These are phyloP conservation scores for Setophaga petechia DNA, from an alignment of 2,113 vertebrate species.

Conservation along the genomic window DNA sequence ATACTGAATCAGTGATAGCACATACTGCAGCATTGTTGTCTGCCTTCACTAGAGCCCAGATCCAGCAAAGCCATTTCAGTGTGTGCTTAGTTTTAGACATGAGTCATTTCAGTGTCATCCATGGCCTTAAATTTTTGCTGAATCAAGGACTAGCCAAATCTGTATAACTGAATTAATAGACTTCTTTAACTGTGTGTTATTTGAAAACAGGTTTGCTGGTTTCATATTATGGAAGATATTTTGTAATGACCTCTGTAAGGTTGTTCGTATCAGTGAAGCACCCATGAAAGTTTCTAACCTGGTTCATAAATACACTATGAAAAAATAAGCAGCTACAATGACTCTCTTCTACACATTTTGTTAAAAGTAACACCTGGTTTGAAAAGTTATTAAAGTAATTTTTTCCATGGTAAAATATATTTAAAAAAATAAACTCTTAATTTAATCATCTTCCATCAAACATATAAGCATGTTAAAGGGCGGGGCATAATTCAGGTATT, in stretches of 20 bases:
- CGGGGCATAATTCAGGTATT: slow-evolving; percentile 45
- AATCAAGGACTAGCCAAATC: slow-evolving; percentile 32
- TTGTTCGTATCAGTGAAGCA: slow-evolving; percentile 50
- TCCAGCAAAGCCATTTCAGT: slow-evolving; percentile 37
- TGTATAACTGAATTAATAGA: background rate
- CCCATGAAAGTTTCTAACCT: slow-evolving; percentile 63
- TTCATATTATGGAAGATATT: slow-evolving; percentile 18
- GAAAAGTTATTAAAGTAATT: slow-evolving; percentile 67
- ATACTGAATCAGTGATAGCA: slow-evolving; percentile 3
- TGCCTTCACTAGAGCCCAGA: slow-evolving; percentile 5
- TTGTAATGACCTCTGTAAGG: background rate
- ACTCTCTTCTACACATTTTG: slow-evolving; percentile 29
- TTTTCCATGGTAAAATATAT: slow-evolving; percentile 63
- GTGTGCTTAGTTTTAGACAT: slow-evolving; percentile 31
- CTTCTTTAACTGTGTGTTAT: slow-evolving; percentile 11
- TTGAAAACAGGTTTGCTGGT: slow-evolving; percentile 40
- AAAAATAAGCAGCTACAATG: slow-evolving; percentile 69
- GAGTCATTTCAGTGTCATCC: background rate
- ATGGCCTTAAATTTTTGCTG: slow-evolving; percentile 36
- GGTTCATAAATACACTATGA: slow-evolving; percentile 51
- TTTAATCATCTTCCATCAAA: slow-evolving; percentile 56
- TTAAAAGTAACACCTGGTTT: slow-evolving; percentile 60
- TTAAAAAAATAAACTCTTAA: slow-evolving; percentile 81
- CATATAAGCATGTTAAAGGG: slow-evolving; percentile 56
- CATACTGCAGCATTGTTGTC: slow-evolving; percentile 24